These are phyloP conservation scores for Thunnus thynnus DNA, from an alignment of 2,113 vertebrate genomes.

Conservation along the genomic window DNA sequence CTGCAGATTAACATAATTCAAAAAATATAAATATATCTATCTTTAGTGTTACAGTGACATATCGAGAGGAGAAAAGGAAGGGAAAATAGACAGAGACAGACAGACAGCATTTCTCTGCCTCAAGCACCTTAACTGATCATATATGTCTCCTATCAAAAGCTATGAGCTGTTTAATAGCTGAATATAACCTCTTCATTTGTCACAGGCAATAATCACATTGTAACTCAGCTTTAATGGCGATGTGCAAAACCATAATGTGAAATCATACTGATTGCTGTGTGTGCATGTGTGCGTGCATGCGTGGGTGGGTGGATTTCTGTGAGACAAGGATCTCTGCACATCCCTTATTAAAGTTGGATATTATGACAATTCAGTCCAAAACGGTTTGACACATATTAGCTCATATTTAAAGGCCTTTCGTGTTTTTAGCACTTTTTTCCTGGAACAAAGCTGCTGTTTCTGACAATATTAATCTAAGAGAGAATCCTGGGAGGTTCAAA, in stretches of 20 bases:
- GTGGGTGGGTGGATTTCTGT: slow-evolving; percentile 52
- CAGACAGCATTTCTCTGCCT: slow-evolving; percentile 64
- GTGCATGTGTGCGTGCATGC: slow-evolving; percentile 61
- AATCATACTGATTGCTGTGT: slow-evolving; percentile 74
- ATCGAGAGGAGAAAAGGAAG: slow-evolving; percentile 36
- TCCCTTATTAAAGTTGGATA: slow-evolving; percentile 66
- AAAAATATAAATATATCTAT: slow-evolving; percentile 53
- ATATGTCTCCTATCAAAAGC: slow-evolving; percentile 85
- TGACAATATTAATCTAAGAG: slow-evolving; percentile 47
- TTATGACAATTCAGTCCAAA: slow-evolving; percentile 64
- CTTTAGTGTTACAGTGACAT: slow-evolving; percentile 12
- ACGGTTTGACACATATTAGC: slow-evolving; percentile 56
- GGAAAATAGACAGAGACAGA: slow-evolving; percentile 29
- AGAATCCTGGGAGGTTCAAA: slow-evolving; percentile 41
- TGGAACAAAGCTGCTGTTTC: slow-evolving; percentile 39
- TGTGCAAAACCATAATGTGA: slow-evolving; percentile 80
- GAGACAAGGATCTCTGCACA: slow-evolving; percentile 64
- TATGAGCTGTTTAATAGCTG: slow-evolving; percentile 85
- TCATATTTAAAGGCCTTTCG: slow-evolving; percentile 53
- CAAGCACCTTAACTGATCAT: slow-evolving; percentile 80
- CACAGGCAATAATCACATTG: slow-evolving; percentile 84
- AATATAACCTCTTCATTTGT: slow-evolving; percentile 86
- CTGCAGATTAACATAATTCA: slow-evolving; percentile 49
- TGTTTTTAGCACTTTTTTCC: slow-evolving; percentile 32
- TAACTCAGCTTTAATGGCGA: slow-evolving; percentile 80